Evolutionary conservation across 2,113 vertebrate genomes (phyloP), one percentile per base, ranked within the genome.

Genomic region (Perognathus longimembris): DNA sequence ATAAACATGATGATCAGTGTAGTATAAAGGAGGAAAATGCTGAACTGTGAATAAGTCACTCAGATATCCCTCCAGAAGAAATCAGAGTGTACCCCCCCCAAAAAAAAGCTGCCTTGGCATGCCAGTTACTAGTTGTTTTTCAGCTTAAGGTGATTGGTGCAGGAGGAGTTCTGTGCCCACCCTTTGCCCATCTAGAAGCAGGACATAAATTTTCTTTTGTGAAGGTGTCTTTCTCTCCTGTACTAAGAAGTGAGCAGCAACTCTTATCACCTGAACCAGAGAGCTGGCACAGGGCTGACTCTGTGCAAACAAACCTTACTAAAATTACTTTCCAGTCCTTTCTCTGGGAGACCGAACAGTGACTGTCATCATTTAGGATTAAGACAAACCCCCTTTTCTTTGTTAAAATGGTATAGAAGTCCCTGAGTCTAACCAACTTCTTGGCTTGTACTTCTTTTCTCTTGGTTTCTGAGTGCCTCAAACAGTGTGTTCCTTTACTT

Each of bases 251-350:
- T 40, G 42, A 28, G 74, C 40, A 38, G 42, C 12, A 8, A 54
- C 26, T 24, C 74, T 66, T 57, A 92, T 66, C n/a, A 20, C 57
- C 34, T 80, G 63, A 77, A 66, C 38, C 50, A 91, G 71, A 91
- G 71, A 66, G 34, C 5, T 18, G n/a, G 30, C 75, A 38, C 30
- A 24, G 14, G n/a, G 50, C 21, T 1, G 6, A 18, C 5, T 59
- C 59, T 67, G 30, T 22, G 30, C 5, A 74, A 21, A 59, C 32
- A 24, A 7, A 20, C 45, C 32, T 59, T 10, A 36, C 34, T 34
- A 21, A 36, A 66, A n/a, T 12, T 50, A 6, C 21, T 8, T 81
- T 57, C 50, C 17, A 54, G 11, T 54, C 14, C 50, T 54, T 54
- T 54, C 67, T 18, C 76, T 57, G 42, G 50, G 22, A 21, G 7